phyloP scores from a whole-genome alignment of 2,888 invertebrate species.

The Sclerodermus sp. region DNA sequence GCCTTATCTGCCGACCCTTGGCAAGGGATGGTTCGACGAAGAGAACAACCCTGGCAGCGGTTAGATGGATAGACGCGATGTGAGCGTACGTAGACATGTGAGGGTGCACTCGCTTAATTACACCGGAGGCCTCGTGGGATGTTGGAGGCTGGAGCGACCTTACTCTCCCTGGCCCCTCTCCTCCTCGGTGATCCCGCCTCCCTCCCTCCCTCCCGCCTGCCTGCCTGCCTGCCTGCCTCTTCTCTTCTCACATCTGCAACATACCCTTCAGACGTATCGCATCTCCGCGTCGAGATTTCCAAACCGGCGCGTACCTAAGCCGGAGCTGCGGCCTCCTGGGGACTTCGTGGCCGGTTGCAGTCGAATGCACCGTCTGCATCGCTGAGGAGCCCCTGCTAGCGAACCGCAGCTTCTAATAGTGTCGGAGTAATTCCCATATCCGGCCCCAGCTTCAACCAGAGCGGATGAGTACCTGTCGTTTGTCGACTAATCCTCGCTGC shows the following conservation, averaged over 20 bases:
- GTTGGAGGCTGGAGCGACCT: constrained; percentile 51
- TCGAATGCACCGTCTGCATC: constrained; percentile 42
- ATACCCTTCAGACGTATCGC: constrained; percentile 39
- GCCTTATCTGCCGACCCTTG: constrained; percentile 37
- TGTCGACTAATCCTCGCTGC: neutral
- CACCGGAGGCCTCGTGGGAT: constrained; percentile 54
- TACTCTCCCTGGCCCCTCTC: constrained; percentile 33
- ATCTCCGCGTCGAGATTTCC: constrained; percentile 48
- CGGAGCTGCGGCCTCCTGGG: constrained; percentile 28
- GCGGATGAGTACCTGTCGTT: neutral
- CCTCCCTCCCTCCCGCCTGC: constrained; percentile 10
- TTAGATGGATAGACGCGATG: constrained; percentile 53
- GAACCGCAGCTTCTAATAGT: constrained; percentile 35
- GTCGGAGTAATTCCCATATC: constrained; percentile 28
- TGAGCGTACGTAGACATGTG: constrained; percentile 55
- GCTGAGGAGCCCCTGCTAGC: constrained; percentile 31
- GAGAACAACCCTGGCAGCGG: constrained; percentile 41
- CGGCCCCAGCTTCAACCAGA: neutral
- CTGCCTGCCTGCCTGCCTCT: constrained; percentile 14
- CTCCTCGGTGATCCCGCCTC: constrained; percentile 18
- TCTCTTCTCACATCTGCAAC: constrained; percentile 22
- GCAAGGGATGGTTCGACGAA: constrained; percentile 23
- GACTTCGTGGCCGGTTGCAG: constrained; percentile 37
- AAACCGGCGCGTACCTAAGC: constrained; percentile 39
- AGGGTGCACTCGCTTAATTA: constrained; percentile 59